phyloP scores from a whole-genome alignment of 2,113 vertebrate genomes.

The Oxyura jamaicensis region DNA sequence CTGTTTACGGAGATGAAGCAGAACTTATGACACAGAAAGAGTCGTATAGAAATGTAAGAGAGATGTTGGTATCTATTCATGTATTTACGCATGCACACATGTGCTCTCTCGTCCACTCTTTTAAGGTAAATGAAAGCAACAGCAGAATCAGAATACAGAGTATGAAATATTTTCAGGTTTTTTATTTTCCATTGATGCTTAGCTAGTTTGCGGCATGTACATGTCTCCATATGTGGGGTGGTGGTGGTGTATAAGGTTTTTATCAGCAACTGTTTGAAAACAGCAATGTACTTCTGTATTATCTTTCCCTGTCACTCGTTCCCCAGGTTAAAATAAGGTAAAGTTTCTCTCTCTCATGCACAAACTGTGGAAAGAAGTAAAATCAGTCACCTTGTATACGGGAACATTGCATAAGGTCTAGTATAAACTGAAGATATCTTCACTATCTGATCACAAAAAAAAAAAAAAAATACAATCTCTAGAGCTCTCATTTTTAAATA shows the following conservation, averaged over 20 bases:
- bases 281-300: background rate
- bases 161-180: background rate
- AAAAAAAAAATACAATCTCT: background rate
- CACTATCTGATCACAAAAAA: background rate
- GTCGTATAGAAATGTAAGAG: fast-evolving
- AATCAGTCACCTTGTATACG: background rate
- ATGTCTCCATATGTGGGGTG: background rate
- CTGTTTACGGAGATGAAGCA: background rate
- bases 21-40: background rate
- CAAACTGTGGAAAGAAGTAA: conserved; percentile 8
- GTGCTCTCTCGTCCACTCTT: background rate
- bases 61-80: fast-evolving
- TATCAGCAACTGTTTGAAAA: background rate
- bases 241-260: background rate
- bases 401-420: background rate
- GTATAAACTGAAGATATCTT: background rate
- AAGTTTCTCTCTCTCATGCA: conserved; percentile 7
- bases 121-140: background rate
- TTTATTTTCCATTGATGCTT: background rate
- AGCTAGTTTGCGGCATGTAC: background rate
- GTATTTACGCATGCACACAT: fast-evolving
- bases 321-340: background rate
- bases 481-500: conserved; percentile 35
- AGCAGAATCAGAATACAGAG: background rate
- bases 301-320: background rate